Percentiles rank a stretch among this genome's conserved stretches.
These are phyloP conservation scores for Muscidifurax raptorellus DNA, from an alignment of 1,140 invertebrate genomes.

Conservation along the genomic window DNA sequence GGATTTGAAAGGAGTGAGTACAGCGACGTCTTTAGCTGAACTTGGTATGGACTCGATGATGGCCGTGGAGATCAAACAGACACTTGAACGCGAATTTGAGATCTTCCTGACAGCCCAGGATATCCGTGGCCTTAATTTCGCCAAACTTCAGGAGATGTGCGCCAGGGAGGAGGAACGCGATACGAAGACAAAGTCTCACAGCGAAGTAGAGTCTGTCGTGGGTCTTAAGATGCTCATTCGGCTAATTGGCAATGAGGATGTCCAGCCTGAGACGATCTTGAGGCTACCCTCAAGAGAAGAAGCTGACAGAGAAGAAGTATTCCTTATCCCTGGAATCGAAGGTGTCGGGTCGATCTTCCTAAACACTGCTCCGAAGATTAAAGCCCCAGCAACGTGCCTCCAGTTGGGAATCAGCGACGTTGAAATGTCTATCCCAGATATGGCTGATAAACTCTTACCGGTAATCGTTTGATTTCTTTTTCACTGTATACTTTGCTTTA, in stretches of 20 bases:
- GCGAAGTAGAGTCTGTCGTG: background rate
- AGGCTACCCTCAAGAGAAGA: constrained; percentile 56
- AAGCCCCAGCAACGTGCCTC: constrained; percentile 78
- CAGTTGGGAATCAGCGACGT: constrained; percentile 71
- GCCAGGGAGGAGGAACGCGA: constrained; percentile 8
- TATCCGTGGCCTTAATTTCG: constrained; percentile 78
- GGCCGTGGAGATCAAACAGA: constrained; percentile 88
- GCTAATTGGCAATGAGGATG: background rate
- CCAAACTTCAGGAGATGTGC: constrained; percentile 74
- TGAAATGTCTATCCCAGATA: constrained; percentile 58
- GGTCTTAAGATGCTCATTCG: background rate
- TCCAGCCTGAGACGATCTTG: background rate
- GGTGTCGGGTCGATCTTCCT: constrained; percentile 75
- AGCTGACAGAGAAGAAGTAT: constrained; percentile 70
- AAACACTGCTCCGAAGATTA: constrained; percentile 74
- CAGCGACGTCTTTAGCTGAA: constrained; percentile 81
- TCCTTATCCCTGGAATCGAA: constrained; percentile 84
- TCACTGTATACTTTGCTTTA: background rate
- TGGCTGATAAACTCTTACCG: constrained; percentile 63
- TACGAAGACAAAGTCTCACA: constrained; percentile 58
- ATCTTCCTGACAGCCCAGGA: constrained; percentile 82
- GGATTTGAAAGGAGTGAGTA: constrained; percentile 77
- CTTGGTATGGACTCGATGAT: constrained; percentile 89
- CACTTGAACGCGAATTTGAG: constrained; percentile 84
- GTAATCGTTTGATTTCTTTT: constrained; percentile 56